A percentile compares a stretch with the other conserved stretches of the same genome.
These are phyloP conservation scores for Psittacara wagleri DNA, from an alignment of 2,113 vertebrate species.

Conservation along the genomic window DNA sequence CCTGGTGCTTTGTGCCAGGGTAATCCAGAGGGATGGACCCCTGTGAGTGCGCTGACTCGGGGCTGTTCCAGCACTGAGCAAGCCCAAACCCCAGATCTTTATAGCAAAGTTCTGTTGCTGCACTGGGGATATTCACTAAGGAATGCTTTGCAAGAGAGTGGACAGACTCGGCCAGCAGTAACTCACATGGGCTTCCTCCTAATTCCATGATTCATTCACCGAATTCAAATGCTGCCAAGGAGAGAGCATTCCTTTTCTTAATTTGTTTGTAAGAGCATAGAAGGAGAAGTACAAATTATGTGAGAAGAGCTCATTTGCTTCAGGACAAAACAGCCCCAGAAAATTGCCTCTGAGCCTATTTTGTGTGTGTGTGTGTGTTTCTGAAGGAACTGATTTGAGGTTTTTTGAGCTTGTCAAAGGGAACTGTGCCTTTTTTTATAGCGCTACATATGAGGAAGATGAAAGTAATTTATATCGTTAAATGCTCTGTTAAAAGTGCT, in stretches of 20 bases:
- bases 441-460: neutral
- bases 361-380: neutral
- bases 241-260: accelerated
- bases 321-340: neutral
- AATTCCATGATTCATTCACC: neutral
- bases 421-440: neutral
- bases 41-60: accelerated
- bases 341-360: neutral
- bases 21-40: neutral
- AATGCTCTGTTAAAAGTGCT: neutral
- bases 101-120: neutral
- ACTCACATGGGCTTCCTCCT: neutral
- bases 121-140: neutral
- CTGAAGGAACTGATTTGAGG: neutral
- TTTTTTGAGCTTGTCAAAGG: neutral
- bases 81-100: accelerated
- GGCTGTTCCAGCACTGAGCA: neutral
- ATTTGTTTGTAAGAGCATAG: neutral
- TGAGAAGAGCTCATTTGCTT: neutral
- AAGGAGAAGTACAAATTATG: neutral
- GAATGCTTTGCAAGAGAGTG: neutral
- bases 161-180: accelerated
- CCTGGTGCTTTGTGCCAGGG: neutral
- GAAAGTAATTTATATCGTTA: neutral
- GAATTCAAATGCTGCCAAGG: neutral